These are phyloP conservation scores for Eupithecia centaureata DNA, from an alignment of 2,888 invertebrate genomes.

Conservation along the genomic window DNA sequence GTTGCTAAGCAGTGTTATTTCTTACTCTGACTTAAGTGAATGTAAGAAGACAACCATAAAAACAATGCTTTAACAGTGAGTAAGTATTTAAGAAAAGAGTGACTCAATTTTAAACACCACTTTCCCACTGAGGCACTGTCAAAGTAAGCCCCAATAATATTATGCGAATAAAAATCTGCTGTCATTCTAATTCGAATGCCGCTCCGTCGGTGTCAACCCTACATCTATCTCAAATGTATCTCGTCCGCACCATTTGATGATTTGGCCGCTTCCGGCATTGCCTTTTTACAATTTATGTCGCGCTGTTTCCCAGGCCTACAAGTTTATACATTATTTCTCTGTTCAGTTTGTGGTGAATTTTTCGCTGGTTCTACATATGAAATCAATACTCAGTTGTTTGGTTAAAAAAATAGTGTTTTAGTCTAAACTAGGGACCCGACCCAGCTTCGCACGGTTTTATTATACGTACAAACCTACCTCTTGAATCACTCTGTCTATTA, in stretches of 20 bases:
- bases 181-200: background rate
- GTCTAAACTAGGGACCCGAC: too few species aligned
- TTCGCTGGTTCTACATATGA: background rate
- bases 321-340: conserved; percentile 49
- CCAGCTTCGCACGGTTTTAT: too few species aligned
- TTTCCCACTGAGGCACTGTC: too few species aligned
- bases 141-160: background rate
- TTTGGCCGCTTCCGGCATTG: conserved; percentile 64
- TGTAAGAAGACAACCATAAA: too few species aligned
- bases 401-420: background rate
- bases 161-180: background rate
- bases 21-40: too few species aligned
- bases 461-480: too few species aligned
- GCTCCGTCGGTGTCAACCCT: conserved; percentile 50
- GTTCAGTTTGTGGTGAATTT: conserved; percentile 21
- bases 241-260: conserved; percentile 78
- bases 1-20: too few species aligned
- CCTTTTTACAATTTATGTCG: conserved; percentile 71
- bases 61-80: too few species aligned
- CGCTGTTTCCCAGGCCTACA: conserved; percentile 58
- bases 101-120: background rate
- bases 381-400: background rate
- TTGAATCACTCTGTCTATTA: too few species aligned
- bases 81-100: background rate
- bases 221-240: conserved; percentile 72